Percentiles rank a stretch among this genome's conserved stretches.
Conservation (phyloP, 2,113 vertebrate species). For the Heteronetta atricapilla region DNA sequence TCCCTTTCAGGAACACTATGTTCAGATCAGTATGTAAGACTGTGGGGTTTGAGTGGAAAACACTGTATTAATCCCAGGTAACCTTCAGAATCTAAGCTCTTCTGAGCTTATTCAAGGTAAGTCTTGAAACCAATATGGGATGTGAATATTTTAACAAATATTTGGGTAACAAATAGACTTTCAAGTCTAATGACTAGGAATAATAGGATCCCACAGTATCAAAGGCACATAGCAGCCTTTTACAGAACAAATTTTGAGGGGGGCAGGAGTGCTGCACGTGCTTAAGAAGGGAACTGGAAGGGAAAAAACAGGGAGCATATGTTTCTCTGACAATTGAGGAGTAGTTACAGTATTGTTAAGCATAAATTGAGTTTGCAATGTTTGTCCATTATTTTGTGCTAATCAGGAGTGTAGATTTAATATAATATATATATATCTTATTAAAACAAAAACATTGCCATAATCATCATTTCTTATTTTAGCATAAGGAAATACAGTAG, state of each 20-base stretch:
- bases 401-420: background rate
- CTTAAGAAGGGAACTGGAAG: background rate
- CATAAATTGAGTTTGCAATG: background rate
- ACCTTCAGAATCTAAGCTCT: background rate
- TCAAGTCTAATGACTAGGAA: background rate
- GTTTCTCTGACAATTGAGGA: background rate
- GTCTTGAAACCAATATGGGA: background rate
- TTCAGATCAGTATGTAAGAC: slow-evolving; percentile 5
- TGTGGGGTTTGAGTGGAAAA: background rate
- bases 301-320: background rate
- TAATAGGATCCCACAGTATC: background rate
- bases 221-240: background rate
- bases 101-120: background rate
- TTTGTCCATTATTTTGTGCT: background rate
- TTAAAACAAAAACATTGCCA: background rate
- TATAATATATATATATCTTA: background rate
- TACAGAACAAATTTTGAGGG: background rate
- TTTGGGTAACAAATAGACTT: background rate
- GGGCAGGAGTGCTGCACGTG: background rate
- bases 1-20: background rate
- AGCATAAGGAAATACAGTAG: background rate
- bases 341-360: background rate
- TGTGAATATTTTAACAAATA: background rate
- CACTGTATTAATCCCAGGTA: background rate
- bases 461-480: slow-evolving; percentile 1